Base-by-base conservation (phyloP, 1,140 invertebrate genomes). In the Gonatopus flavifemur region DNA sequence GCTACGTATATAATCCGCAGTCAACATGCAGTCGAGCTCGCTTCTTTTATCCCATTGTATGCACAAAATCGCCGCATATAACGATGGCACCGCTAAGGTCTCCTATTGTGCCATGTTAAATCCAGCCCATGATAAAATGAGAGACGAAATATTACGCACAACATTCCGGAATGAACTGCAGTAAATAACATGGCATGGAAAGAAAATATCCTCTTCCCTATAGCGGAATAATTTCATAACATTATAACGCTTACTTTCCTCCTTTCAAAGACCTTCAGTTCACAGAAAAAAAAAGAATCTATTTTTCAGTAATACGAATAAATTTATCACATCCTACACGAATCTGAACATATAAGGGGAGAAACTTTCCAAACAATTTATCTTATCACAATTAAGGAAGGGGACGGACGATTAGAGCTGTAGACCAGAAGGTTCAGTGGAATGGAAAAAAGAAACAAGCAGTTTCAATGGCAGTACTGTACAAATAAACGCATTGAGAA, bases 71-170 rank as follows among this genome's bases (percentile, higher is more conserved):
- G 59, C 36, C 32, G 20, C 4, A 35, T 32, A 45, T 46, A 46
- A 52, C 49, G 24, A 50, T 44, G 47, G 31, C 40, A 51, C 39
- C 44, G 41, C 49, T 47, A n/a, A n/a, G n/a, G 55, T 42, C 54
- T 57, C 44, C 59, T 49, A 64, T 66, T 66, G 62, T 66, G 48
- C 51, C 38, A 62, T 52, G 57, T 47, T 47, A 51, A 59, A 62
- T 49, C 54, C 56, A 60, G 59, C 47, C 19, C 24, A 52, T 41
- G 40, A 52, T 61, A 59, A 61, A 60, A 55, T 56, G 59, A 57
- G 60, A 57, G 52, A n/a, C 16, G 31, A 48, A 59, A 59, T 59
- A 60, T 59, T 32, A 32, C 5, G 12, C n/a, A n/a, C n/a, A n/a
- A n/a, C n/a, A n/a, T n/a, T n/a, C 31, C 12, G 31, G 31, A 15